Evolutionary conservation across 2,888 invertebrate genomes (phyloP).

Genomic region (Catonia carolina): DNA sequence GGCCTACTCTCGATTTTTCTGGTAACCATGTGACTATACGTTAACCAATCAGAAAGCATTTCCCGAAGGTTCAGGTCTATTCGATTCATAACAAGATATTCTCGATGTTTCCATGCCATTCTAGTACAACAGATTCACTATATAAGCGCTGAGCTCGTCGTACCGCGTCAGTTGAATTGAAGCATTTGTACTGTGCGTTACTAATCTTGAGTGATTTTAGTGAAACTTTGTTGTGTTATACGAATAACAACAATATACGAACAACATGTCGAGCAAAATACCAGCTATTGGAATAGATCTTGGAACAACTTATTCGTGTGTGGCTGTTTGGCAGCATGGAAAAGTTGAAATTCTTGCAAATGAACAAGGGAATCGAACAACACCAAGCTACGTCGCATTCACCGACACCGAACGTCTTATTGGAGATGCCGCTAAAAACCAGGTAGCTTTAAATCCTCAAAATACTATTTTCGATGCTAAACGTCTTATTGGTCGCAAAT

Average conservation of each 20-base stretch:
- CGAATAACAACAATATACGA: slow-evolving; percentile 3
- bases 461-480: too few relatives aligned
- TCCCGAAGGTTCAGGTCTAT: too few relatives aligned
- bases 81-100: too few relatives aligned
- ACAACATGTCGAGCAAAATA: slow-evolving; percentile 39
- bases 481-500: too few relatives aligned
- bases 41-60: too few relatives aligned
- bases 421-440: slow-evolving; percentile 46
- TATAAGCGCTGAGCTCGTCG: neutral
- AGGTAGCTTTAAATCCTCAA: slow-evolving; percentile 66
- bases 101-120: too few relatives aligned
- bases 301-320: slow-evolving; percentile 81
- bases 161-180: neutral
- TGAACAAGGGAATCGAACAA: slow-evolving; percentile 54
- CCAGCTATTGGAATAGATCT: slow-evolving; percentile 75
- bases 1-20: too few relatives aligned
- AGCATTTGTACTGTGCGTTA: neutral
- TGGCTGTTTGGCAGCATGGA: slow-evolving; percentile 73
- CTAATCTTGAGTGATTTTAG: too few relatives aligned
- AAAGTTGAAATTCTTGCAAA: slow-evolving; percentile 51
- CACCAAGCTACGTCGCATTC: slow-evolving; percentile 52
- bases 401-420: slow-evolving; percentile 50
- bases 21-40: too few relatives aligned
- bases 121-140: too few relatives aligned
- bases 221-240: neutral